Conservation (phyloP, 2,113 vertebrate species). For the Alethe diademata region DNA sequence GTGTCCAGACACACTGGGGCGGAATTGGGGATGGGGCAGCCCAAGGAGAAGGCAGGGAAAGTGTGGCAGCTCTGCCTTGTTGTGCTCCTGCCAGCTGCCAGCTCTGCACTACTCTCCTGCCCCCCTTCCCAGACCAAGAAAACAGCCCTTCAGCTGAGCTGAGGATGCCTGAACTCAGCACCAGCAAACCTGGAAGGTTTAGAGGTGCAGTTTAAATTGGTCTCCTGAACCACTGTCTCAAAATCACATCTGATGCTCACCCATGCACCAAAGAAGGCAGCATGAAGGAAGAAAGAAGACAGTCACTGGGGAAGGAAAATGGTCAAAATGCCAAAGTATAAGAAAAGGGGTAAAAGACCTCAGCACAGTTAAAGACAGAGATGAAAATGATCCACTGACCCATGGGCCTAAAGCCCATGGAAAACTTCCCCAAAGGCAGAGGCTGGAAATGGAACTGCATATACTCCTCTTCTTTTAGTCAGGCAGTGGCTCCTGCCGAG, state of each 20-base stretch:
- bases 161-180: background rate
- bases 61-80: background rate
- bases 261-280: background rate
- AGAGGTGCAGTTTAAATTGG: background rate
- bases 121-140: background rate
- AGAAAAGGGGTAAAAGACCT: background rate
- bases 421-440: background rate
- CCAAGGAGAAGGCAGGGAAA: background rate
- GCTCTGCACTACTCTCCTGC: background rate
- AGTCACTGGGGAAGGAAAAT: background rate
- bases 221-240: background rate
- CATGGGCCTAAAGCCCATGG: background rate
- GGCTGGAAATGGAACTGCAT: background rate
- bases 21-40: accelerated
- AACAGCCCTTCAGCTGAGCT: background rate
- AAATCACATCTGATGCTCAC: background rate
- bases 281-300: background rate
- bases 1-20: background rate
- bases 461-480: background rate
- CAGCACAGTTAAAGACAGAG: background rate
- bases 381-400: background rate
- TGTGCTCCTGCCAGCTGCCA: background rate
- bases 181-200: background rate
- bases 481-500: background rate
- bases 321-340: background rate